A percentile compares a stretch with the other conserved stretches of the same genome.
These are phyloP conservation scores for Platyscapa corneri DNA, from an alignment of 1,140 invertebrate species.

Conservation along the genomic window DNA sequence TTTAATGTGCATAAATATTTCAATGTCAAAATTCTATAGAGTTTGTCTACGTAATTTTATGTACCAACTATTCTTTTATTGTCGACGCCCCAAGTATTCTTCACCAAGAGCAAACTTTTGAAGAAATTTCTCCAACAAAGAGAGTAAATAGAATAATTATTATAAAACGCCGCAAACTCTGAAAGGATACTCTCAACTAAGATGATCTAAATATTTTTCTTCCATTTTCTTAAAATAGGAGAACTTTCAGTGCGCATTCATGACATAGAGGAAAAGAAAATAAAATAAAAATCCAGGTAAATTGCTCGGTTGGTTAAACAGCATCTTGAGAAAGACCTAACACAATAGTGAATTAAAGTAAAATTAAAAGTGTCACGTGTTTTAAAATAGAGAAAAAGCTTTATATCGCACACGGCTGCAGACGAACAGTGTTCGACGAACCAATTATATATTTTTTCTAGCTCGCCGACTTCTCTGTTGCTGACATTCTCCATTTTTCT, in stretches of 20 bases:
- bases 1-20: slow-evolving; percentile 20
- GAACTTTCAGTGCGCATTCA: neutral
- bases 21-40: slow-evolving; percentile 1
- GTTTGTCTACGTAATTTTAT: neutral
- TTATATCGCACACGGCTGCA: neutral
- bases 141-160: neutral
- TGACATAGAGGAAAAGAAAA: neutral
- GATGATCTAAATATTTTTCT: slow-evolving; percentile 20
- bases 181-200: neutral
- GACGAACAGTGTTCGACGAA: slow-evolving; percentile 4
- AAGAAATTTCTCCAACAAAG: slow-evolving; percentile 27
- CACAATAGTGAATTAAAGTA: slow-evolving; percentile 8
- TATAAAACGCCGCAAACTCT: neutral
- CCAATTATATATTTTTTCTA: slow-evolving; percentile 20
- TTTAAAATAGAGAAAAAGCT: slow-evolving; percentile 15
- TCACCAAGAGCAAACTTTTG: neutral
- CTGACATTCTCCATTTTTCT: neutral
- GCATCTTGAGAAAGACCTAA: slow-evolving; percentile 39
- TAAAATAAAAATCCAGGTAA: neutral
- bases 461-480: neutral
- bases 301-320: neutral
- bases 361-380: slow-evolving; percentile 34
- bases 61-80: slow-evolving; percentile 12
- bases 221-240: neutral
- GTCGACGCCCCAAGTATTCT: slow-evolving; percentile 22